Evolutionary conservation across 2,888 invertebrate species (phyloP), one percentile per base, ranked within the genome.

Genomic region (Chloroclysta siterata): DNA sequence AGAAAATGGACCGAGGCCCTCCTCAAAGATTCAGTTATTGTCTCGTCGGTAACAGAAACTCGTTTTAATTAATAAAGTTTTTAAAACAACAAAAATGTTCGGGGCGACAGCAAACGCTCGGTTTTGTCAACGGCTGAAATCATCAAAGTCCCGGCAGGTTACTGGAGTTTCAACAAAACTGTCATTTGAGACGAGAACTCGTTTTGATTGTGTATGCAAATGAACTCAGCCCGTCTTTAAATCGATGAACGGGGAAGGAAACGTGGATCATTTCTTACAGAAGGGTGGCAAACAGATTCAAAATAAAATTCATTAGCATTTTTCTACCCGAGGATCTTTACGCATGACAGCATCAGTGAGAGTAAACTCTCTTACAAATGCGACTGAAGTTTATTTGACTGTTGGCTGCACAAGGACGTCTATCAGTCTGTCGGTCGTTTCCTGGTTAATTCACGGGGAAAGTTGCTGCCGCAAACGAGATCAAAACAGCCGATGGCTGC

Each of bases 51-150:
- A 79, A 79, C 79, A 73, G 75, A 81, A 85, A 84, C 79, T 77
- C 78, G 75, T 80, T 82, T 84, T 87, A 85, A 85, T 85, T 85
- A 85, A 83, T 76, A 77, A 83, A 85, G 79, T 85, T 85, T 85
- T 84, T 71, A 71, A 76, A 80, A 77, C 77, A 79, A 79, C 75
- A 75, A 79, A 77, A 73, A 71, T 75, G 71, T 74, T 72, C 68
- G 66, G 59, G 65, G 67, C 67, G 66, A 74, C 69, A 74, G 68
- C 70, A 71, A 74, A 74, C 68, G 67, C 72, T 76, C 65, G 64
- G 68, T 68, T 70, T 73, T 75, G 74, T 71, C 60, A 68, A 61
- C 70, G 50, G 55, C 65, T 62, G 53, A 67, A 70, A 68, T 67
- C 65, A 58, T 69, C 75, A 74, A 72, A 65, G 63, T 64, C 65